Conservation (phyloP, 2,888 invertebrate species). For the Andrena marginata region DNA sequence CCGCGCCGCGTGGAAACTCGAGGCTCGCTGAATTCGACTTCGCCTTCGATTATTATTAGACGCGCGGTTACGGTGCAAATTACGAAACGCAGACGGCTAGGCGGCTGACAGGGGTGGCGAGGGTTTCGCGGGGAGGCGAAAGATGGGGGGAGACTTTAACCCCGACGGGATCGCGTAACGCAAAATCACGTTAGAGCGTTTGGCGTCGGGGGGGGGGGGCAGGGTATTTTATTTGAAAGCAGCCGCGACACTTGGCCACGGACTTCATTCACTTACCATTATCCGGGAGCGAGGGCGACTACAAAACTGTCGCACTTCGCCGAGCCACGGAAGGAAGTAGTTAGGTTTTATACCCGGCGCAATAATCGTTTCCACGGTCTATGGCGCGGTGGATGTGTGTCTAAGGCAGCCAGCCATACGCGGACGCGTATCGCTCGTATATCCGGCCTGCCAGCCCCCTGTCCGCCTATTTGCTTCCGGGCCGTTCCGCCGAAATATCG, state of each 20-base stretch:
- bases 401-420: slow-evolving; percentile 54
- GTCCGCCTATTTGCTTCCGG: slow-evolving; percentile 35
- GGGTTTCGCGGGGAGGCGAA: neutral
- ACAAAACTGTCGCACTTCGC: slow-evolving; percentile 79
- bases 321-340: slow-evolving; percentile 76
- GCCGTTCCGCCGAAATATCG: slow-evolving; percentile 59
- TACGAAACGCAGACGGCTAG: slow-evolving; percentile 30
- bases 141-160: neutral
- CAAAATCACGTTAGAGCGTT: slow-evolving; percentile 62
- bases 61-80: slow-evolving; percentile 57
- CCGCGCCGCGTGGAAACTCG: slow-evolving; percentile 5
- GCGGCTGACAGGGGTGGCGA: neutral
- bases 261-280: slow-evolving; percentile 80
- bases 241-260: slow-evolving; percentile 64
- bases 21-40: slow-evolving; percentile 42
- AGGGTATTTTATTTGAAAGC: slow-evolving; percentile 67
- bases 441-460: slow-evolving; percentile 24
- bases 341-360: slow-evolving; percentile 79
- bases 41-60: slow-evolving; percentile 49
- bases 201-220: neutral
- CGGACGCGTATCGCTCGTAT: slow-evolving; percentile 44
- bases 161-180: slow-evolving; percentile 39
- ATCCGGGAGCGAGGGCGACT: slow-evolving; percentile 68
- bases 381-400: slow-evolving; percentile 65
- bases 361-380: slow-evolving; percentile 80